Conservation (phyloP, 2,797 vertebrate species). For the Antrozous pallidus region DNA sequence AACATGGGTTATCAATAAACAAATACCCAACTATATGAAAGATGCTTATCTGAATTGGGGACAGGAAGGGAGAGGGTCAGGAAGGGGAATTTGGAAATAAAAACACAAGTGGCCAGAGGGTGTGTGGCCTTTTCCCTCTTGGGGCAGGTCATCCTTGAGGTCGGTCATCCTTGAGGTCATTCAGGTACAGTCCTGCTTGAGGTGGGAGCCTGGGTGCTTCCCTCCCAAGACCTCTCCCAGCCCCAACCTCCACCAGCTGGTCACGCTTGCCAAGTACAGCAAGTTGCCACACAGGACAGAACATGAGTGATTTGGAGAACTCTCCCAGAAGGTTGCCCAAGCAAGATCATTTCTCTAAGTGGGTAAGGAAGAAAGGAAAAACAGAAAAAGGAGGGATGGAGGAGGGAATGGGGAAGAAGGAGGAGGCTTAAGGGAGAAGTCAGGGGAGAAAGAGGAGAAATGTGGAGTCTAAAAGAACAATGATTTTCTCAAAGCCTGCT, state of each 20-base stretch:
- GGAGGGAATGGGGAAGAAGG: neutral
- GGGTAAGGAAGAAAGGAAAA: neutral
- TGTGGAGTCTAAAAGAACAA: neutral
- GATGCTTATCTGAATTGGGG: neutral
- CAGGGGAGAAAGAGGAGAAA: neutral
- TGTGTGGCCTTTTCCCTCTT: neutral
- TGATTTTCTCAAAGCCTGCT: neutral
- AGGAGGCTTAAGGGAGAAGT: neutral
- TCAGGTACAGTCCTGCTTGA: neutral
- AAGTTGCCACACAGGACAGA: neutral
- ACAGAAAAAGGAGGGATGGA: neutral
- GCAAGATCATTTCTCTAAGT: constrained; percentile 1
- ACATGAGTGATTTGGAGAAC: neutral
- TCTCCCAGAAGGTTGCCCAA: neutral
- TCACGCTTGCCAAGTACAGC: neutral
- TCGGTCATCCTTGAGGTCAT: neutral
- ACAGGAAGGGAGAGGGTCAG: neutral
- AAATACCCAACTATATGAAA: neutral
- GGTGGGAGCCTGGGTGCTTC: neutral
- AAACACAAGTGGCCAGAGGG: neutral
- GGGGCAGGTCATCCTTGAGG: neutral
- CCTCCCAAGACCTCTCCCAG: neutral
- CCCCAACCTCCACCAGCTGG: no score
- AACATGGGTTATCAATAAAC: neutral
- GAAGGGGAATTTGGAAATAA: neutral